Percentiles rank a stretch among this genome's conserved stretches.
Evolutionary conservation across 2,797 vertebrate genomes (phyloP).

Genomic region (Hipposideros larvatus): DNA sequence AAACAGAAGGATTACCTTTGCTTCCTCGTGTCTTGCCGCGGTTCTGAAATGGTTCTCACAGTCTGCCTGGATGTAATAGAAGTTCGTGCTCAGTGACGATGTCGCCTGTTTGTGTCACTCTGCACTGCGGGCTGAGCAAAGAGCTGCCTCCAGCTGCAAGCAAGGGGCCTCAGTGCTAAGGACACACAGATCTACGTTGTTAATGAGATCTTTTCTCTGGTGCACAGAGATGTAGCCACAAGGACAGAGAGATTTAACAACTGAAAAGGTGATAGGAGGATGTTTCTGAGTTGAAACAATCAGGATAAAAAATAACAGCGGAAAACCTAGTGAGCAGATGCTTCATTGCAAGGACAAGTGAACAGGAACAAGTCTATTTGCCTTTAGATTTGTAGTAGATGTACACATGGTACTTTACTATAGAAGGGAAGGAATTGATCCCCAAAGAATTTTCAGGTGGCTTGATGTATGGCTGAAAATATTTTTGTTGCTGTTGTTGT

Average conservation of each 20-base stretch:
- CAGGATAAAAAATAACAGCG: neutral
- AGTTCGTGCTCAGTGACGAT: conserved; percentile 60
- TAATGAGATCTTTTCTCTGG: conserved; percentile 55
- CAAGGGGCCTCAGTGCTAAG: conserved; percentile 72
- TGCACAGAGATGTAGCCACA: neutral
- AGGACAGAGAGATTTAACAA: neutral
- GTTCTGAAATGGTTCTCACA: conserved; percentile 70
- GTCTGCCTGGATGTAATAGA: conserved; percentile 69
- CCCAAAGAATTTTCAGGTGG: conserved; percentile 52
- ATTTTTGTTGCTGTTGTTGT: neutral
- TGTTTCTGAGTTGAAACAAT: conserved; percentile 34
- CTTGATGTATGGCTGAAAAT: neutral
- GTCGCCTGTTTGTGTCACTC: conserved; percentile 77
- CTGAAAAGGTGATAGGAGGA: neutral
- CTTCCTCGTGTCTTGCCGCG: conserved; percentile 61
- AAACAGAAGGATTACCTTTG: conserved; percentile 84
- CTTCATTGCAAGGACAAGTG: neutral
- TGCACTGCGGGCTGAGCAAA: conserved; percentile 45
- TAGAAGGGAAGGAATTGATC: neutral
- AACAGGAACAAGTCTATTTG: conserved; percentile 34
- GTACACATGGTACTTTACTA: neutral
- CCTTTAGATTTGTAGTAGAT: conserved; percentile 32
- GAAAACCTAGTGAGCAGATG: conserved; percentile 9
- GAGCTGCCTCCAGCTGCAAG: conserved; percentile 85
- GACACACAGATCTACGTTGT: conserved; percentile 64